A percentile compares a stretch with the other conserved stretches of the same genome.
phyloP scores from a whole-genome alignment of 2,797 vertebrate genomes.

The Bucorvus abyssinicus region DNA sequence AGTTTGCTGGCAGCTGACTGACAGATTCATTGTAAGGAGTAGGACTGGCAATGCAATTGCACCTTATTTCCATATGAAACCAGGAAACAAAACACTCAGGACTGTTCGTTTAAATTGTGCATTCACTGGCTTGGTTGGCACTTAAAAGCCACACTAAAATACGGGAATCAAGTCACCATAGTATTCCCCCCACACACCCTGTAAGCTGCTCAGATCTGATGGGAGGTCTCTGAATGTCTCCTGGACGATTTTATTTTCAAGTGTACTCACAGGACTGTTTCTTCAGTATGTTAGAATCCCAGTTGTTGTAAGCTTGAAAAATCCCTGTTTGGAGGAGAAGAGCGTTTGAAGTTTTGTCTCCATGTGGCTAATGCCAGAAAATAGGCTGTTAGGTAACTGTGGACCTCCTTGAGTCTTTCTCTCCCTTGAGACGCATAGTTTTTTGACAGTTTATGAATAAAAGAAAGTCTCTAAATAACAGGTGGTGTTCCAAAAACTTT shows the following conservation, averaged over 20 bases:
- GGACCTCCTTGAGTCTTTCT: background rate
- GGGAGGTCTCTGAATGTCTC: background rate
- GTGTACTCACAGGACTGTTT: too few relatives aligned
- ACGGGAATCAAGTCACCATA: background rate
- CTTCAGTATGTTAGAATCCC: background rate
- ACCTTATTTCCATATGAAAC: background rate
- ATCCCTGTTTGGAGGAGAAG: background rate
- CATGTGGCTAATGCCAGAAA: background rate
- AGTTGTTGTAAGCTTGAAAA: background rate
- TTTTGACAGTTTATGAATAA: background rate
- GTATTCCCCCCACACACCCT: background rate
- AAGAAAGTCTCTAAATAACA: background rate
- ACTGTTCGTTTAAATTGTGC: background rate
- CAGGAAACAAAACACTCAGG: background rate
- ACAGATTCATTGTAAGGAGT: background rate
- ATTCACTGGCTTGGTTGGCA: background rate
- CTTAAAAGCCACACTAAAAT: background rate
- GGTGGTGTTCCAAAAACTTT: background rate
- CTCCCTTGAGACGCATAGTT: background rate
- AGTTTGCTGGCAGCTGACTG: background rate
- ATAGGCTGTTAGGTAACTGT: background rate
- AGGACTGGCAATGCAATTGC: background rate
- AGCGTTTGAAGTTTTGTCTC: background rate
- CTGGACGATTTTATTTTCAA: background rate
- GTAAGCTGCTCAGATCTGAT: background rate